Evolutionary conservation across 2,888 invertebrate genomes (phyloP).

Genomic region (Eupithecia dodoneata): DNA sequence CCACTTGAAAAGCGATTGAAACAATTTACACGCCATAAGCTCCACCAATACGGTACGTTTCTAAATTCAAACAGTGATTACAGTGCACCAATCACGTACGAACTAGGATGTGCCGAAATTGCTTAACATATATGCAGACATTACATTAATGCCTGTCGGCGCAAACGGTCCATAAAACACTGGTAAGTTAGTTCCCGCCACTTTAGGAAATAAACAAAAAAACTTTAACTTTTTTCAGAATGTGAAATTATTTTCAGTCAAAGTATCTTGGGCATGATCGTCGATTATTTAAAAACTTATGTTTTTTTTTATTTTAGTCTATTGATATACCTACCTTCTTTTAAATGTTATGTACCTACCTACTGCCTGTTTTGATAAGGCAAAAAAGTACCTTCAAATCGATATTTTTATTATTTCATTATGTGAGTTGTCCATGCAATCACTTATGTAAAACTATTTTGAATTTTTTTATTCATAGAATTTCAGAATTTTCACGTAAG

Average conservation of each 20-base stretch:
- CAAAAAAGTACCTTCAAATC: too few relatives aligned
- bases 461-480: background rate
- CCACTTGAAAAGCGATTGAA: background rate
- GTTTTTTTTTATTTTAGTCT: too few relatives aligned
- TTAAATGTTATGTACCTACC: too few relatives aligned
- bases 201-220: background rate
- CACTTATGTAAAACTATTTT: too few relatives aligned
- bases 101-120: constrained; percentile 44
- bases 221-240: background rate
- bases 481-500: background rate
- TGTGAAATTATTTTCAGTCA: too few relatives aligned
- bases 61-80: constrained; percentile 27
- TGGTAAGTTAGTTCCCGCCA: background rate
- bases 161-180: background rate
- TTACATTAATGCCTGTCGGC: constrained; percentile 6
- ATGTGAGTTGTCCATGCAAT: too few relatives aligned
- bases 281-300: too few relatives aligned
- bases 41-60: constrained; percentile 31
- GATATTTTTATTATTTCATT: too few relatives aligned
- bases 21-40: constrained; percentile 38
- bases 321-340: too few relatives aligned
- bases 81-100: constrained; percentile 49
- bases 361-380: too few relatives aligned
- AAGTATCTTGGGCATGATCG: too few relatives aligned
- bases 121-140: constrained; percentile 31